Percentiles rank a stretch among this genome's conserved stretches.
Evolutionary conservation across 1,140 invertebrate genomes (phyloP).

Genomic region (Drosophila lini): DNA sequence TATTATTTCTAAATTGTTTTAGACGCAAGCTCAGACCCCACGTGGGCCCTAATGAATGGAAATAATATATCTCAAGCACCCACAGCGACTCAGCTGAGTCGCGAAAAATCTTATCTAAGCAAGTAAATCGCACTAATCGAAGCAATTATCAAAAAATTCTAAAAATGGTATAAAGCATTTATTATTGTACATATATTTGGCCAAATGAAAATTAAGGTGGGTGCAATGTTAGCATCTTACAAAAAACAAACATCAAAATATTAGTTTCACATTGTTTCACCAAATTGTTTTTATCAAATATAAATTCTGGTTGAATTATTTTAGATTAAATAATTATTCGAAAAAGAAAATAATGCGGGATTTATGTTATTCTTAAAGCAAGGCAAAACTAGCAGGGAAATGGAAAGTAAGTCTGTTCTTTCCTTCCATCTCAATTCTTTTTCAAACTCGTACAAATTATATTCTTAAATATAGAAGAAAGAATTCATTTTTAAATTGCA

Average conservation of each 20-base stretch:
- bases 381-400: background rate
- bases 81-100: constrained; percentile 3
- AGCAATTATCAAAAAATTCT: constrained; percentile 43
- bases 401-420: too few relatives aligned
- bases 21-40: constrained; percentile 16
- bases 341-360: background rate
- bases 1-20: constrained; percentile 41
- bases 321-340: background rate
- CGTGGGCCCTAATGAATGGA: constrained; percentile 39
- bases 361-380: too few relatives aligned
- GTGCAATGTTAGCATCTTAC: background rate
- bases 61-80: constrained; percentile 32
- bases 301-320: background rate
- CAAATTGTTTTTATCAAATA: too few relatives aligned
- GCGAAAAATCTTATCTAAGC: constrained; percentile 26
- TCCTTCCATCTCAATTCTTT: too few relatives aligned
- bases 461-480: too few relatives aligned
- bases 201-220: background rate
- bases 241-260: background rate
- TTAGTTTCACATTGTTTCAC: background rate
- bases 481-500: background rate
- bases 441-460: too few relatives aligned
- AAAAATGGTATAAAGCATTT: background rate
- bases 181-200: background rate
- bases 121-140: constrained; percentile 30